phyloP scores from a whole-genome alignment of 1,140 invertebrate species.

The Leptoteleia sp. region DNA sequence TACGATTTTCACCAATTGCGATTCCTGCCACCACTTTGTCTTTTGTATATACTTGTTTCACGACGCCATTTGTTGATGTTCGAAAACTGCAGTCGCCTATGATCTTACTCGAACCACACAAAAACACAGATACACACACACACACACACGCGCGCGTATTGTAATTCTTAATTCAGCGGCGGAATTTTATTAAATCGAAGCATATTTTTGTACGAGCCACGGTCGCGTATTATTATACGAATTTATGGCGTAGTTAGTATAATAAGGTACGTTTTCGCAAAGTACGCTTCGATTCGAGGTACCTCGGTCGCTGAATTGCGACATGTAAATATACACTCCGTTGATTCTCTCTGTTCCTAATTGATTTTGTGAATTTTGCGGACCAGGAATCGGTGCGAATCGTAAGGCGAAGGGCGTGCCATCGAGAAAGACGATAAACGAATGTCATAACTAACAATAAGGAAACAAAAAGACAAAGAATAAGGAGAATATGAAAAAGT shows the following conservation, averaged over 20 bases:
- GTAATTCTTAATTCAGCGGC: constrained; percentile 11
- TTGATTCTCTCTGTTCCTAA: constrained; percentile 20
- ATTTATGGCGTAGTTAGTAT: constrained; percentile 10
- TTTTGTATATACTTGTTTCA: constrained; percentile 49
- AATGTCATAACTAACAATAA: constrained; percentile 28
- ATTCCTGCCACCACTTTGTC: constrained; percentile 18
- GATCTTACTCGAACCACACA: too few species aligned
- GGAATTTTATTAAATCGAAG: constrained; percentile 17
- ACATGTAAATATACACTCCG: constrained; percentile 41
- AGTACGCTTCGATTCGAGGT: constrained; percentile 23
- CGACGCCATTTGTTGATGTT: constrained; percentile 4
- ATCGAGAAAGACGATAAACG: constrained; percentile 49
- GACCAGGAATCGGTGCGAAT: constrained; percentile 35
- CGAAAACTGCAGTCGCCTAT: constrained; percentile 1
- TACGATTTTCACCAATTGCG: constrained; percentile 28
- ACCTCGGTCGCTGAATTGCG: constrained; percentile 7
- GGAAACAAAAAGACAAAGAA: constrained; percentile 22
- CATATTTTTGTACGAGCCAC: constrained; percentile 27
- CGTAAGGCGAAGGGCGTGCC: constrained; percentile 47
- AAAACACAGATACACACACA: too few species aligned
- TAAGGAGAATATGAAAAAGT: not conserved
- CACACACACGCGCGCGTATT: too few species aligned
- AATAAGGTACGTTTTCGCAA: constrained; percentile 12
- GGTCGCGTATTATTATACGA: constrained; percentile 16
- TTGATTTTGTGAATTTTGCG: constrained; percentile 11